Evolutionary conservation across 1,140 invertebrate species (phyloP).

Genomic region (Ceratina australensis): DNA sequence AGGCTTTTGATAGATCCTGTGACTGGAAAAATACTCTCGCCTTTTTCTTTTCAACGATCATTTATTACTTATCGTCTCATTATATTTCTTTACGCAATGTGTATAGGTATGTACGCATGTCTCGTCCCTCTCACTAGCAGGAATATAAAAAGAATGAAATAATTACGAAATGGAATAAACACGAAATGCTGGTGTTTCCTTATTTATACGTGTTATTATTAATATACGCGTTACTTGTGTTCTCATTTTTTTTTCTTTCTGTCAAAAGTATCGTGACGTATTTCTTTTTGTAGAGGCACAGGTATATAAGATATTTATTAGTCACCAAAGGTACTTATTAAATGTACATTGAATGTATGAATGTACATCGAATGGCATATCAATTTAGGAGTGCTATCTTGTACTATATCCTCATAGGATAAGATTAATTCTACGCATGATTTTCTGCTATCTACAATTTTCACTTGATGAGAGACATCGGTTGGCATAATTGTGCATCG

Average conservation of each 20-base stretch:
- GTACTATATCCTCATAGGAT: constrained; percentile 55
- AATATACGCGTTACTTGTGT: background rate
- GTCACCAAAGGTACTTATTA: constrained; percentile 58
- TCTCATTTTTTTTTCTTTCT: background rate
- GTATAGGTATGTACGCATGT: background rate
- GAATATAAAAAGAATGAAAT: background rate
- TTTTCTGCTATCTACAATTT: constrained; percentile 49
- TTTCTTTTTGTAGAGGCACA: constrained; percentile 32
- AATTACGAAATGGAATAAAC: background rate
- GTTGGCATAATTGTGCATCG: constrained; percentile 33
- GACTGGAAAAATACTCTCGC: constrained; percentile 1
- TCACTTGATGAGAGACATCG: constrained; percentile 37
- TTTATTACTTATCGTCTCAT: background rate
- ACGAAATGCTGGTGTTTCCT: background rate
- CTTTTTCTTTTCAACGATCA: background rate
- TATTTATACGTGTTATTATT: background rate
- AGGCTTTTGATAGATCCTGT: constrained; percentile 9
- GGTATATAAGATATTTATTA: constrained; percentile 57
- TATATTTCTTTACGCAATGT: too few relatives aligned
- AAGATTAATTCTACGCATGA: constrained; percentile 30
- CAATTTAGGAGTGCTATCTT: constrained; percentile 56
- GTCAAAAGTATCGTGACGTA: background rate
- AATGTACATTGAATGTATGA: constrained; percentile 57
- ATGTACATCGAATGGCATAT: constrained; percentile 61
- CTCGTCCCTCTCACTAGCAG: too few relatives aligned